phyloP scores from a whole-genome alignment of 2,113 vertebrate species.

The Condylura cristata region DNA sequence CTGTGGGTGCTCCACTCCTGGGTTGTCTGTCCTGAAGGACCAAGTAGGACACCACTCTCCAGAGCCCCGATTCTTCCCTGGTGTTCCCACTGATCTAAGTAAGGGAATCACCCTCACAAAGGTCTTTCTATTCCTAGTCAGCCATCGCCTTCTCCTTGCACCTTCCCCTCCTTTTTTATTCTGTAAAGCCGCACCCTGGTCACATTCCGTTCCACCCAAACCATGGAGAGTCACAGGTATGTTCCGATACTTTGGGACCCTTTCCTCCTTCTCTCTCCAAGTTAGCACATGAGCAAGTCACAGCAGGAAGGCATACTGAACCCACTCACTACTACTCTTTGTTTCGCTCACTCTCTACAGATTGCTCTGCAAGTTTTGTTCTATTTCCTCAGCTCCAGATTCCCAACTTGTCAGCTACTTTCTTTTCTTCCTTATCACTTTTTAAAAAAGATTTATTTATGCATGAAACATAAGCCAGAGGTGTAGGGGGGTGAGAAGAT shows the following conservation, averaged over 20 bases:
- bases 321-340: background rate
- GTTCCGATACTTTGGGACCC: background rate
- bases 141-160: background rate
- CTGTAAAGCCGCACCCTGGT: background rate
- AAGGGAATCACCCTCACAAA: background rate
- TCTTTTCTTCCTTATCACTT: no score
- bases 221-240: background rate
- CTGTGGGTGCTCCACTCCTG: rapidly evolving
- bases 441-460: no score
- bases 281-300: background rate
- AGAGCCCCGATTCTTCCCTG: background rate
- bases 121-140: background rate
- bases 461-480: no score
- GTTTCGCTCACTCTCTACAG: conserved; percentile 22
- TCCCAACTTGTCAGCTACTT: background rate
- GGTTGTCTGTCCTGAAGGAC: background rate
- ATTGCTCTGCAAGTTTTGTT: conserved; percentile 1
- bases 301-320: background rate
- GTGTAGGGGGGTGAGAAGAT: no score
- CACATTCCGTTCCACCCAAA: background rate
- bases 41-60: background rate
- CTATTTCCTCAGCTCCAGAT: conserved; percentile 15
- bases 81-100: background rate
- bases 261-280: background rate
- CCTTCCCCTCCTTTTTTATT: background rate